These are phyloP conservation scores for Prunella fulvescens DNA, from an alignment of 2,113 vertebrate species.

Conservation along the genomic window DNA sequence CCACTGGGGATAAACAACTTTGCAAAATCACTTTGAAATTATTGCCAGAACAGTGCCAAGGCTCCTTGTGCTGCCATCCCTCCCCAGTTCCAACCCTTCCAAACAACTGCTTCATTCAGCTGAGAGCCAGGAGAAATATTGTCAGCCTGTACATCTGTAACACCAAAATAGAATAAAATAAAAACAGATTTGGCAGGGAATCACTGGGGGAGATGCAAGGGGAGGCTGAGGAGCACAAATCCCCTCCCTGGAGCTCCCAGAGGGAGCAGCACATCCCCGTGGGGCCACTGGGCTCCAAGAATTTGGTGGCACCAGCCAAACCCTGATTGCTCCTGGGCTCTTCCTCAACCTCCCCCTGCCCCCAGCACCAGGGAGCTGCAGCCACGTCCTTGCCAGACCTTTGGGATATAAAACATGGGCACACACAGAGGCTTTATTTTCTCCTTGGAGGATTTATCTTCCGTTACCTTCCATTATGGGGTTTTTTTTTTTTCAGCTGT, in stretches of 20 bases:
- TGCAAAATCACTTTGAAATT: neutral
- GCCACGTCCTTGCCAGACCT: slow-evolving; percentile 52
- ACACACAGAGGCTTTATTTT: slow-evolving; percentile 25
- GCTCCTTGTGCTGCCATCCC: neutral
- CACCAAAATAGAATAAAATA: neutral
- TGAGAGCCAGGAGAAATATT: neutral
- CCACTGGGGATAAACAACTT: neutral
- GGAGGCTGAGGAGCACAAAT: neutral
- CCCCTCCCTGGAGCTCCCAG: neutral
- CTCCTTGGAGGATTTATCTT: slow-evolving; percentile 64
- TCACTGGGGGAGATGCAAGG: rapidly evolving
- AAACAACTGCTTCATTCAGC: neutral
- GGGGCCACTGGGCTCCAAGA: neutral
- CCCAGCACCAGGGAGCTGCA: neutral
- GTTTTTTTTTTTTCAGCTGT: neutral
- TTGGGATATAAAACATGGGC: slow-evolving; percentile 19
- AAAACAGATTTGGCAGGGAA: neutral
- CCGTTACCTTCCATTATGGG: slow-evolving; percentile 40
- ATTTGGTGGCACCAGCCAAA: neutral
- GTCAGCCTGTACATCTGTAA: neutral
- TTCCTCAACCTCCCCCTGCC: neutral
- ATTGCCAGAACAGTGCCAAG: neutral
- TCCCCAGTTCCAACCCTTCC: neutral
- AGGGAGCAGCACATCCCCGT: rapidly evolving
- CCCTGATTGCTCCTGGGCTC: neutral